These are phyloP conservation scores for Danio jaintianensis DNA, from an alignment of 2,797 vertebrate genomes.

Conservation along the genomic window DNA sequence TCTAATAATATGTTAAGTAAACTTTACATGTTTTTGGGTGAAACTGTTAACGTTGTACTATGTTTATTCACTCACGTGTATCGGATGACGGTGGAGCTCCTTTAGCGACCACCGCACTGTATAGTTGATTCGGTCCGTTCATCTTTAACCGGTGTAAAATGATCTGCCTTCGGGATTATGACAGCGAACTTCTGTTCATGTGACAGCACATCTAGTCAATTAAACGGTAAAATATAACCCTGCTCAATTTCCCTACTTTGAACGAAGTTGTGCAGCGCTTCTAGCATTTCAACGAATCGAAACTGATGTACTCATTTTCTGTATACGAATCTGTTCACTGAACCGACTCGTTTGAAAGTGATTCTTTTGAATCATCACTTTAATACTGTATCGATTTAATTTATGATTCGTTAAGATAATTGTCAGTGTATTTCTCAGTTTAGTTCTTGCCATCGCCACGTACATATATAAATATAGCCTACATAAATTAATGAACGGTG, in stretches of 20 bases:
- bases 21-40: background rate
- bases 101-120: background rate
- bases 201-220: too few relatives aligned
- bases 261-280: background rate
- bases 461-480: background rate
- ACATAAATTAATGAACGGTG: background rate
- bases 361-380: background rate
- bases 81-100: conserved; percentile 5
- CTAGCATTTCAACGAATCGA: background rate
- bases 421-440: background rate
- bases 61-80: background rate
- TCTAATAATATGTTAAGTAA: background rate
- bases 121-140: background rate
- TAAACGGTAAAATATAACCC: background rate
- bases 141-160: background rate
- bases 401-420: background rate
- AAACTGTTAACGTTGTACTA: background rate
- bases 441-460: background rate
- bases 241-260: background rate
- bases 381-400: background rate
- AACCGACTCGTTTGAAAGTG: background rate
- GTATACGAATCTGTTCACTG: background rate
- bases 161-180: background rate
- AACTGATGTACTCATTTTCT: conserved; percentile 3
- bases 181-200: background rate